Base-by-base conservation (phyloP, 2,797 vertebrate genomes). In the Atherinosoma microstoma region DNA sequence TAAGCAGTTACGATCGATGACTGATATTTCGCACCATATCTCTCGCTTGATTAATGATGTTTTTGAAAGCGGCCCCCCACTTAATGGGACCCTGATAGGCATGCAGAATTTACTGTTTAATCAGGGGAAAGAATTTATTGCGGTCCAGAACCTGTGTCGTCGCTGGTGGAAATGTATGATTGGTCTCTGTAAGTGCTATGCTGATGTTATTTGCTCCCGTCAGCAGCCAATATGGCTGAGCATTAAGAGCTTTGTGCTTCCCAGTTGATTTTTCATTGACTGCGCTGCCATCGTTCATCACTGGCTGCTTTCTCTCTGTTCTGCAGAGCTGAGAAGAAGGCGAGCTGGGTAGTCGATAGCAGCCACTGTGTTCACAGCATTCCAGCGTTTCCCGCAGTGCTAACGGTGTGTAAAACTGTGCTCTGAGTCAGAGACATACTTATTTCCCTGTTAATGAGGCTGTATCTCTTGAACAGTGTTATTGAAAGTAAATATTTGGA, bases 91-190 rank as follows among this genome's bases (percentile, higher is more conserved):
- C 93, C 96, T 97, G 97, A 97, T 98, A 97, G 96, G 96, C 94
- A 95, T 94, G 94, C 94, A 94, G 95, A 96, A 98, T 98, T 97
- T 99, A 97, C 96, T 97, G 97, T 97, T 97, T 98, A 98, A 98
- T 98, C 96, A 97, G 96, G 94, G 94, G 94, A 93, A 91, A 94
- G 93, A 95, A 97, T 96, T 96, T 95, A 96, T 91, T 87, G 91
- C 79, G 45, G 83, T 70, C 79, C 84, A 83, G 87, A 91, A 91
- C 85, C 85, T 80, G 90, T 81, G 86, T 88, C 69, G 88, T 89
- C 84, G 85, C 82, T 78, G 86, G 88, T 90, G 90, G 89, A 92
- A 94, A 93, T 89, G 89, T 93, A 94, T 92, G 92, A 94, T 93
- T 94, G 94, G 94, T 94, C 93, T 87, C 89, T 84, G 92, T 93